Base-by-base conservation (phyloP, 30 jellyfish, hydroid and myxozoan genomes). In the Hydractinia symbiolongicarpus region DNA sequence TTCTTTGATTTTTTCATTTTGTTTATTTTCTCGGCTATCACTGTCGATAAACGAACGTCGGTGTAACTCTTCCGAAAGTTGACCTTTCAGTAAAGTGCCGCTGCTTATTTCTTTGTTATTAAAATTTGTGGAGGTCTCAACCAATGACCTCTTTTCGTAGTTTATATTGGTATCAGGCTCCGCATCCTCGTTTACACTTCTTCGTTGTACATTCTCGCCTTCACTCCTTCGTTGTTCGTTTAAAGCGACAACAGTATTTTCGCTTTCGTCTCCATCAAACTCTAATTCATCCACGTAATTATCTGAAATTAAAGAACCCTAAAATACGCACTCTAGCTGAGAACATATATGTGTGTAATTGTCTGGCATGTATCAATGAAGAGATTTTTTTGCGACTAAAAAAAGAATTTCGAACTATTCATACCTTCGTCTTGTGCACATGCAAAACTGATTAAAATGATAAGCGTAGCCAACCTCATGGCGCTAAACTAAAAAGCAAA, bases 211-310 rank as follows among this genome's bases (percentile, higher is more conserved):
- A 17, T 69, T 86, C 10, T 88, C 96, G 5, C 50, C 77, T 5
- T 62, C 53, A 76, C 94, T 88, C 60, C 96, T 77, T 66, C 79
- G 78, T 52, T 21, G 66, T 72, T 88, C 83, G 53, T 79, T 81
- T 68, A 53, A 81, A 14, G 69, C 64, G 5, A 88, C 55, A n/a
- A 83, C 77, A 55, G 67, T 6, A 73, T 88, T 88, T 67, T 72
- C 21, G 74, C 67, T 88, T 40, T 89, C 96, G 56, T 88, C 96
- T 17, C 19, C 69, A 64, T 64, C 74, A 51, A n/a, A n/a, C 40
- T 44, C 74, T n/a, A 64, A 51, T 64, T 64, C 74, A 13, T 64
- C 74, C 19, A 64, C 40, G 4, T 64, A 64, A 6, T 44, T 64
- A 13, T n/a, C 74, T 64, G 40, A 64, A 64, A 58, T 58, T 13